Base-by-base conservation (phyloP, 2,888 invertebrate genomes). In the Oscheius sp. region DNA sequence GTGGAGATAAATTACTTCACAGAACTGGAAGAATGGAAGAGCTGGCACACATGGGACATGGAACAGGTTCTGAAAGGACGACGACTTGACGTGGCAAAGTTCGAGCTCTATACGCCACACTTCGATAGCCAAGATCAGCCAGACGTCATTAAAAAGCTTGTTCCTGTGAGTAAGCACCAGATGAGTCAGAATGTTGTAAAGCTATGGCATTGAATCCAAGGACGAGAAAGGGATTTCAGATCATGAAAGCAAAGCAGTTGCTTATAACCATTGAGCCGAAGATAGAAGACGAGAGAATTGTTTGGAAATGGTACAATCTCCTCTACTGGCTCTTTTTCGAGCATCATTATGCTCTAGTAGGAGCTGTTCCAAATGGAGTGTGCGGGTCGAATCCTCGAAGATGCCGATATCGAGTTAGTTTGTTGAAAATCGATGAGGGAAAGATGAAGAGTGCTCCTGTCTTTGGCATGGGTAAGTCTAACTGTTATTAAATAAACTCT, bases 1-100 rank as follows among this genome's bases (percentile, higher is more conserved):
- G 67, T 67, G n/a, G 67, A 67, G 36, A 49, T 67, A n/a, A 67
- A 67, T 38, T 67, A 59, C 44, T 36, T 67, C 24, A 67, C 67
- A 2, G 59, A 67, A 41, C 59, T 67, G n/a, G 38, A 33, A n/a
- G 47, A 57, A 45, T 67, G 67, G 67, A 14, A 47, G 9, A 20
- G 59, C 17, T 67, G 67, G 67, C 67, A 67, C 28, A 67, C 59
- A 8, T 67, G 67, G 57, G 67, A 67, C 20, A 14, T 67, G 33
- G 67, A 67, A 32, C 67, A 67, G 47, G 50, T 44, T 33, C n/a
- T 67, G 12, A 67, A 67, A 26, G 45, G 45, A 22, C 45, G 33
- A 59, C 36, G 49, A 3, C 47, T 59, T 2, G 57, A 47, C 17
- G 49, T 67, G 24, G 59, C 45, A 6, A 67, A 67, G 33, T 59